These are phyloP conservation scores for Macrosteles quadrilineatus DNA, from an alignment of 1,140 invertebrate genomes.

Conservation along the genomic window DNA sequence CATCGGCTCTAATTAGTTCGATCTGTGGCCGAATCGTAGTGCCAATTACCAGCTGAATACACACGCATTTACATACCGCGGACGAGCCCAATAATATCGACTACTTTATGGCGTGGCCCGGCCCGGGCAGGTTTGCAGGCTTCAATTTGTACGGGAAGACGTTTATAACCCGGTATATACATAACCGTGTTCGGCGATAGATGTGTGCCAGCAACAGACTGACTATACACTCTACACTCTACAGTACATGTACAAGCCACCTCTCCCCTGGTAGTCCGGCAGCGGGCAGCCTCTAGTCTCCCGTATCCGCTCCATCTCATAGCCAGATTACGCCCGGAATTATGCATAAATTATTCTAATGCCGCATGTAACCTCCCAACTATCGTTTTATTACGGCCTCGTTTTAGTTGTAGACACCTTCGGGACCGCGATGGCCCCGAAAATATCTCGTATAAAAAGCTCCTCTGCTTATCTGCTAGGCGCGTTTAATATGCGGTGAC, in stretches of 20 bases:
- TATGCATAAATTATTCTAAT: constrained; percentile 17
- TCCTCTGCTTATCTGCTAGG: neutral
- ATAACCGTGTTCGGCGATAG: constrained; percentile 3
- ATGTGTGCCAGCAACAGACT: too few relatives aligned
- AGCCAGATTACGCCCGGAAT: neutral
- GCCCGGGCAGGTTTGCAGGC: neutral
- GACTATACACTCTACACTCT: too few relatives aligned
- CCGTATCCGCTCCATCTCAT: neutral
- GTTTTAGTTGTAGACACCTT: constrained; percentile 10
- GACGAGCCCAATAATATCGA: constrained; percentile 18
- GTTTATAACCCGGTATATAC: constrained; percentile 12
- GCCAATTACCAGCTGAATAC: constrained; percentile 10
- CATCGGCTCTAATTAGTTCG: too few relatives aligned
- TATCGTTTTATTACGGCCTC: neutral
- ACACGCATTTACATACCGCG: constrained; percentile 17
- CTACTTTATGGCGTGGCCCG: constrained; percentile 8
- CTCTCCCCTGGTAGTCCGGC: too few relatives aligned
- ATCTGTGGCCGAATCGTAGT: neutral
- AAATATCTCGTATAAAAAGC: neutral
- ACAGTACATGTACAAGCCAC: too few relatives aligned
- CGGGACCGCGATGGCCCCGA: neutral
- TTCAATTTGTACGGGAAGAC: constrained; percentile 18
- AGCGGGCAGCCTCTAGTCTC: too few relatives aligned
- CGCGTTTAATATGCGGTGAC: neutral
- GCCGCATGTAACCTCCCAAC: constrained; percentile 3